Base-by-base conservation (phyloP, 2,888 invertebrate species). In the Drosophila birchii region DNA sequence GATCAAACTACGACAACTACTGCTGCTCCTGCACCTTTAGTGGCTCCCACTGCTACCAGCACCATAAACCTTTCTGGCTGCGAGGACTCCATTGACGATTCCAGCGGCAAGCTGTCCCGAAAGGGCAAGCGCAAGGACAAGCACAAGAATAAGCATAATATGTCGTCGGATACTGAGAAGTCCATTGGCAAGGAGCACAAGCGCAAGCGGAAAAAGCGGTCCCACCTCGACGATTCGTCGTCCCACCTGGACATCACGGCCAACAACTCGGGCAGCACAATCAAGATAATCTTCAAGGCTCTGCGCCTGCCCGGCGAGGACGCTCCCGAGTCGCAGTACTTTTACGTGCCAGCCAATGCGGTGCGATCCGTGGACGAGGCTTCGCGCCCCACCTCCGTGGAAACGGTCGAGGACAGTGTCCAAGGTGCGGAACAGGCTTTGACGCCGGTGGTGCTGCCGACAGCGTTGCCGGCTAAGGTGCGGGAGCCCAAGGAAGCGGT, bases 241-340 rank as follows among this genome's bases (percentile, higher is more conserved):
- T 49, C 41, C 2, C 70, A 71, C 11, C 57, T 64, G 47, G 81
- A 87, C 32, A 72, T 61, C 5, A 45, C 63, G n/a, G 67, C 67
- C 32, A 71, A 73, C 26, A 69, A 75, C 34, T 51, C 67, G 1
- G 76, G 76, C 18, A 72, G 83, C 47, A 94, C 96, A 90, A 96
- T 97, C 62, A 97, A 96, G 69, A 96, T 96, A 56, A 97, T 96
- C 79, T 92, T 93, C 41, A 93, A 92, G 79, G 91, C 92, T 8
- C 68, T 93, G 26, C 92, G 92, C 11, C 73, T 92, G 59, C 92
- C 92, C 0, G 92, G 92, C 18, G 92, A 96, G 86, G 96, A 96
- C 20, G 96, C 96, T 64, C 96, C 97, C 2, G 96, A 95, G 88
- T 96, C 96, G 0, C 96, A 96, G 90, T 95, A 96, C 93, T 96